Percentiles rank a stretch among this genome's conserved stretches.
Evolutionary conservation across 92 coral and sea anemone species (phyloP).

Genomic region (Epizoanthus stellaris): DNA sequence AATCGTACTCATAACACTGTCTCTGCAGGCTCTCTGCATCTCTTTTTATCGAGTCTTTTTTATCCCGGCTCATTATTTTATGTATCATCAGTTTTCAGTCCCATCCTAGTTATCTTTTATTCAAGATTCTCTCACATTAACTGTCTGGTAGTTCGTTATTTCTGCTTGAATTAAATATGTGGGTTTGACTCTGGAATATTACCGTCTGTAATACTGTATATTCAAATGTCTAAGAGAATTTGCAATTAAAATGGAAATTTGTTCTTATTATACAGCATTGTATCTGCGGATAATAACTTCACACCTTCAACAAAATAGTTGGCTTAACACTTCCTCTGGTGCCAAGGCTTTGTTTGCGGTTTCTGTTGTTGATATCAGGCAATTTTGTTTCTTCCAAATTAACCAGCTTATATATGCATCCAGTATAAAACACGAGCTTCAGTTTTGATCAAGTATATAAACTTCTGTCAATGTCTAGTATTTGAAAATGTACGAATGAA

Average conservation of each 20-base stretch:
- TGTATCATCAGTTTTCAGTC: too few species aligned
- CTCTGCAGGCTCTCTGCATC: neutral
- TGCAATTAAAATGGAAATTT: slow-evolving; percentile 53
- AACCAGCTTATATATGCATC: slow-evolving; percentile 1
- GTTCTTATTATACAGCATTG: slow-evolving; percentile 51
- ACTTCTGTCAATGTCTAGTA: neutral
- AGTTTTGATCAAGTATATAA: neutral
- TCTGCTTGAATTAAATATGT: slow-evolving; percentile 1
- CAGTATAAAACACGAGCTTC: neutral
- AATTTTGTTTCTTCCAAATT: slow-evolving; percentile 27
- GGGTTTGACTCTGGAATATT: neutral
- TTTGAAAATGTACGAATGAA: slow-evolving; percentile 16
- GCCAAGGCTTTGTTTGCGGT: slow-evolving; percentile 30
- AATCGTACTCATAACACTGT: neutral
- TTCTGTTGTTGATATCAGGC: slow-evolving; percentile 7
- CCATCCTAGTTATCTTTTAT: neutral
- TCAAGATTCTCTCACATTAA: neutral
- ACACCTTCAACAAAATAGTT: slow-evolving; percentile 68
- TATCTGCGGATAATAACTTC: slow-evolving; percentile 50
- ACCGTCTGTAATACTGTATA: slow-evolving; percentile 13
- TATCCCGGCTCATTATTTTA: too few species aligned
- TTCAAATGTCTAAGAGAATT: slow-evolving; percentile 33
- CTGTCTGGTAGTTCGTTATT: neutral
- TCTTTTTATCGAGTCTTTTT: neutral
- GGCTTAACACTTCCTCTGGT: slow-evolving; percentile 29